A percentile compares a stretch with the other conserved stretches of the same genome.
Conservation (phyloP, 2,113 vertebrate genomes). For the Paramisgurnus dabryanus region DNA sequence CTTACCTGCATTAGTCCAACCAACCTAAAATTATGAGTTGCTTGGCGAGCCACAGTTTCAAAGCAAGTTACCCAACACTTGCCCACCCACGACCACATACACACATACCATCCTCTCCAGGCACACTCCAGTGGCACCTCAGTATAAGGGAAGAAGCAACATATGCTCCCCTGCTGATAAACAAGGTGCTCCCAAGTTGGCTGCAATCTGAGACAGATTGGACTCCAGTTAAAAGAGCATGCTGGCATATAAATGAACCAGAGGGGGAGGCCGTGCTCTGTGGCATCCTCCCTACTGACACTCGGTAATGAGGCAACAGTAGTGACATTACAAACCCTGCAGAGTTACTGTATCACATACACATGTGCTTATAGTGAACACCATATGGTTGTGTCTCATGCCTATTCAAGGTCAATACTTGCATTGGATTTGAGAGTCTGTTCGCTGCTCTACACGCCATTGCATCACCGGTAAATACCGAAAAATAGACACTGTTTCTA, state of each 20-base stretch:
- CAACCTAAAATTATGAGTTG: not conserved
- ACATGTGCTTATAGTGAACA: not conserved
- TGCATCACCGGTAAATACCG: no score
- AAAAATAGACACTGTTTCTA: no score
- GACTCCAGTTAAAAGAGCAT: slow-evolving; percentile 49
- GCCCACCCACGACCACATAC: slow-evolving; percentile 14
- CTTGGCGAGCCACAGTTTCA: not conserved
- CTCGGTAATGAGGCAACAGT: slow-evolving; percentile 19
- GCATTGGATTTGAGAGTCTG: no score
- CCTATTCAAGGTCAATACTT: not conserved
- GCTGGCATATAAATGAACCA: slow-evolving; percentile 48
- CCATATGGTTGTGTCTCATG: not conserved
- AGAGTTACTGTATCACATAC: slow-evolving; percentile 25
- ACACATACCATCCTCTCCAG: slow-evolving; percentile 26
- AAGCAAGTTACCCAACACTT: not conserved
- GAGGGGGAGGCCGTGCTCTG: slow-evolving; percentile 31
- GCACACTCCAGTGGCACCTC: slow-evolving; percentile 1
- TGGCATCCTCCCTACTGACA: slow-evolving; percentile 33
- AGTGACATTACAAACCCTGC: slow-evolving; percentile 37
- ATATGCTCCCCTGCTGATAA: slow-evolving; percentile 55
- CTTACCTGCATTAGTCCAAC: no score
- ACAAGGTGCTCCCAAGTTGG: slow-evolving; percentile 31
- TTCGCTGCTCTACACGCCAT: no score
- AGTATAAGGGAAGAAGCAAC: slow-evolving; percentile 20
- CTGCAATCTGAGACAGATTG: slow-evolving; percentile 48